These are phyloP conservation scores for Acanthornis magna DNA, from an alignment of 2,797 vertebrate genomes.

Conservation along the genomic window DNA sequence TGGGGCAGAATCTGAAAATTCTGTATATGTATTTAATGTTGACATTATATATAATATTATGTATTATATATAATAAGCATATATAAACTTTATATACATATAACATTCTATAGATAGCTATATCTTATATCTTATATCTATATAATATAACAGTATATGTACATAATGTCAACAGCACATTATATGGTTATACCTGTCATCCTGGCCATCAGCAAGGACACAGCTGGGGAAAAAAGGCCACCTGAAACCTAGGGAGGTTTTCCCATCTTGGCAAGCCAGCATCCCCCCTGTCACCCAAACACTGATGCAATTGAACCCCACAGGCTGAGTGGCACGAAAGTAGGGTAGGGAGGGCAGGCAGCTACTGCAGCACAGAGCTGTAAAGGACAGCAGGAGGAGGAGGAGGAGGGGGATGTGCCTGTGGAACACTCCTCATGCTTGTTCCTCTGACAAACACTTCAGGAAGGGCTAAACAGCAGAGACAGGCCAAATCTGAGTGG, in stretches of 20 bases:
- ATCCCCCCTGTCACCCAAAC: background rate
- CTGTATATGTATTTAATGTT: too few species aligned
- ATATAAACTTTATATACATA: too few species aligned
- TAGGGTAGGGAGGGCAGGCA: background rate
- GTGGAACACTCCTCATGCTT: background rate
- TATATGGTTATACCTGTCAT: background rate
- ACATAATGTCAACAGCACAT: background rate
- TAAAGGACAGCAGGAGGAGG: background rate
- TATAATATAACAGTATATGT: too few species aligned
- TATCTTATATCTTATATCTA: too few species aligned
- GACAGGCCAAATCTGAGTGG: background rate
- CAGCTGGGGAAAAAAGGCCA: background rate
- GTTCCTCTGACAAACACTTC: background rate
- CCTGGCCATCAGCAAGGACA: background rate
- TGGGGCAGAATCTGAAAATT: background rate
- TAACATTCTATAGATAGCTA: too few species aligned
- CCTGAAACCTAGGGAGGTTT: background rate
- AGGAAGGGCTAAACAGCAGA: background rate
- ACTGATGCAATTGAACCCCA: background rate
- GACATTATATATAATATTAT: too few species aligned
- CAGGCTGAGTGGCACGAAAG: rapidly evolving
- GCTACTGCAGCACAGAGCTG: background rate
- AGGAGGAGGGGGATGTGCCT: background rate
- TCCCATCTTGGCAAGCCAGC: background rate
- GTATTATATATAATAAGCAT: too few species aligned